Base-by-base conservation (phyloP, 2,113 vertebrate genomes). In the Dasypus novemcinctus region DNA sequence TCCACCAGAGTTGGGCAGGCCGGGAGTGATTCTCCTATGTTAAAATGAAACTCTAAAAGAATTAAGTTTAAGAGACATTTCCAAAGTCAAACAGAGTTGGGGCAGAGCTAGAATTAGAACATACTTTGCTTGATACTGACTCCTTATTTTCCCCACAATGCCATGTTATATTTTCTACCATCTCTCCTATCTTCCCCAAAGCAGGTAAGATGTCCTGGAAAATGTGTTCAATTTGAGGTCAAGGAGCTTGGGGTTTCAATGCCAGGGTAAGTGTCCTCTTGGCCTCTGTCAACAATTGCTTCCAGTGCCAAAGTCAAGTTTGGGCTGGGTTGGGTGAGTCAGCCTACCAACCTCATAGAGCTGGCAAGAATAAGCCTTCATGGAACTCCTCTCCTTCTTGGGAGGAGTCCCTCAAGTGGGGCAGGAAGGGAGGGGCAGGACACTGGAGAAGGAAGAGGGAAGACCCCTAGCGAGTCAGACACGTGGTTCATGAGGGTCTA, bases 1-100 rank as follows among this genome's bases (percentile, higher is more conserved):
- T 52, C 31, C 5, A 41, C 17, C 6, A 71, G 21, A 75, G 14
- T 8, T 38, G 52, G 66, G 75, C 36, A 78, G 59, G 38, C 36
- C 64, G 66, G 52, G 38, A 31, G 38, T 13, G 43, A 87, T 46
- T 68, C 83, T 27, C 36, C 7, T 17, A 64, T 33, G 31, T 46
- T 74, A 78, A 82, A 81, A 94, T 52, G 9, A 91, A 88, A 91
- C 82, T 82, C 59, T 89, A 18, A 84, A 93, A 92, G 33, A 96
- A 71, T 52, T 46, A 27, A 64, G 79, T 46, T 54, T 49, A 87
- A 94, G 88, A 94, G 63, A 59, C 8, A 13, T 13, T 49, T 82
- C 33, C 75, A 93, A 97, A 49, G 61, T 49, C 18, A 84, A 84
- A 69, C 0, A 54, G 33, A 69, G 23, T 20, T 43, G 29, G 11